Conservation (phyloP, 2,113 vertebrate genomes). For the Pygoscelis adeliae region DNA sequence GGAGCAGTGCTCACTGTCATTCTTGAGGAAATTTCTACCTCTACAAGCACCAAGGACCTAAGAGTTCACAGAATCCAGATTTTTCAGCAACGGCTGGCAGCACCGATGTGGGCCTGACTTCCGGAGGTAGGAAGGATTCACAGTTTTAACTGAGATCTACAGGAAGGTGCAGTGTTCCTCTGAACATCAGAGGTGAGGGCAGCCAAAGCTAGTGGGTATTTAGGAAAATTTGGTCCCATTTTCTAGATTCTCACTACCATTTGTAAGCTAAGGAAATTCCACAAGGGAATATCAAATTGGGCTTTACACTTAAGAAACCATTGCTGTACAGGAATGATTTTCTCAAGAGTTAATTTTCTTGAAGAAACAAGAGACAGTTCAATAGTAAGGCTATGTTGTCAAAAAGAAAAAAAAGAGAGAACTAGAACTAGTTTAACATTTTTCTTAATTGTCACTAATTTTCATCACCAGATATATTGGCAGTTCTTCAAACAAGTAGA, state of each 20-base stretch:
- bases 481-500: not conserved
- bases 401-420: not conserved
- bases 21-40: not conserved
- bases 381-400: not conserved
- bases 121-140: not conserved
- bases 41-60: no score
- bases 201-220: not conserved
- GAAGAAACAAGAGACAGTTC: not conserved
- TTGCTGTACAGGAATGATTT: not conserved
- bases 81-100: fast-evolving
- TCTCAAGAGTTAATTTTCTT: not conserved
- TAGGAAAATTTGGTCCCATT: not conserved
- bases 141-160: not conserved
- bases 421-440: not conserved
- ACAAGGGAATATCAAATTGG: not conserved
- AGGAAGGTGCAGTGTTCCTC: no score
- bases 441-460: not conserved
- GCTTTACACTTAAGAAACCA: not conserved
- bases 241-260: not conserved
- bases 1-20: not conserved
- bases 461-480: not conserved
- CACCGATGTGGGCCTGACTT: not conserved
- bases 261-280: not conserved
- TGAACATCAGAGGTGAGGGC: no score
- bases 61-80: not conserved